Conservation (phyloP, 1,140 invertebrate genomes). For the Triops cancriformis region DNA sequence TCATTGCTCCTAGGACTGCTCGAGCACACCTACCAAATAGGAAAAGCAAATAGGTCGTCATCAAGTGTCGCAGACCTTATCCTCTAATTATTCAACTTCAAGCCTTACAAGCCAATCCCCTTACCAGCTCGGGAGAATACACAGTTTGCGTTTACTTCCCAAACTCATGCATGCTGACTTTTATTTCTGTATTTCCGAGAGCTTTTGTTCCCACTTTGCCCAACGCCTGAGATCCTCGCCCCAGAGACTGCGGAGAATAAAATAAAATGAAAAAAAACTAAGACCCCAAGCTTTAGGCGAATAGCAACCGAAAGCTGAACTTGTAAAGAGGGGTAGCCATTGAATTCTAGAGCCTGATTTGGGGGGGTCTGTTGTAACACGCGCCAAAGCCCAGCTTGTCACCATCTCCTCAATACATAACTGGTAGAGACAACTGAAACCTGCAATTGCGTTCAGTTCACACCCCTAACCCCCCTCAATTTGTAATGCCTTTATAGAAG, state of each 20-base stretch:
- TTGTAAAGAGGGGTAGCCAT: background rate
- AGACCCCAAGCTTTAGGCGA: background rate
- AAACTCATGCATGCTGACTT: background rate
- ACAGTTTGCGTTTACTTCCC: background rate
- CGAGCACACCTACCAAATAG: background rate
- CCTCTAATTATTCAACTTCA: conserved; percentile 4
- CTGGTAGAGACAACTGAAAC: background rate
- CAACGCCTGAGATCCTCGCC: background rate
- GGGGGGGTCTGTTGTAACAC: conserved; percentile 9
- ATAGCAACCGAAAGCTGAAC: background rate
- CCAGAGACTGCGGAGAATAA: background rate
- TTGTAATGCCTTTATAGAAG: background rate
- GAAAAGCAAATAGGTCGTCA: conserved; percentile 1
- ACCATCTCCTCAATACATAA: background rate
- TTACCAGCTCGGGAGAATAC: background rate
- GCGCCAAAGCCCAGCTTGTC: conserved; percentile 11
- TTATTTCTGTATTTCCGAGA: background rate
- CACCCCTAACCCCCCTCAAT: background rate
- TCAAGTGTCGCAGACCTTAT: conserved; percentile 4
- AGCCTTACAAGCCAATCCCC: background rate
- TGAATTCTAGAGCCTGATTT: background rate
- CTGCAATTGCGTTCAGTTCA: conserved; percentile 1
- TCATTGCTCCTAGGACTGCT: background rate
- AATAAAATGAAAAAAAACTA: background rate
- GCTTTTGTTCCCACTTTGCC: background rate